Evolutionary conservation across 2,888 invertebrate species (phyloP).

Genomic region (Nomada flava): DNA sequence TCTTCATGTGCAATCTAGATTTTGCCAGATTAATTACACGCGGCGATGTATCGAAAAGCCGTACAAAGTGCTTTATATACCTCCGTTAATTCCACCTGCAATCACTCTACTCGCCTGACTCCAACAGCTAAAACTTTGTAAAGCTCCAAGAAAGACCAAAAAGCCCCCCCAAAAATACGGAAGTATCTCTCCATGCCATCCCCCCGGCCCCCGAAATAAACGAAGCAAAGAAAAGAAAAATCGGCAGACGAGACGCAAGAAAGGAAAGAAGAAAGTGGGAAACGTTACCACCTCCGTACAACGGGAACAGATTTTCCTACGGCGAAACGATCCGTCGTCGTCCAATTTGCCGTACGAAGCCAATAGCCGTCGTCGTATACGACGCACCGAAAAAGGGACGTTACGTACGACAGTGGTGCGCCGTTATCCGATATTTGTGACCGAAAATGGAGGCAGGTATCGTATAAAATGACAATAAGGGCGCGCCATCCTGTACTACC

Average conservation of each 20-base stretch:
- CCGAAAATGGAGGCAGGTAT: constrained; percentile 75
- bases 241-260: neutral
- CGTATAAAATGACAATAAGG: constrained; percentile 82
- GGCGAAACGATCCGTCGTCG: constrained; percentile 60
- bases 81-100: neutral
- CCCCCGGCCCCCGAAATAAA: neutral
- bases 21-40: constrained; percentile 8
- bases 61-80: neutral
- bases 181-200: too few species aligned
- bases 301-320: constrained; percentile 53
- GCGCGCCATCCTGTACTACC: constrained; percentile 70
- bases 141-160: neutral
- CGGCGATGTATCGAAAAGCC: neutral
- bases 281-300: constrained; percentile 20
- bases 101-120: neutral
- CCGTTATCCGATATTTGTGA: constrained; percentile 78
- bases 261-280: neutral
- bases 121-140: neutral
- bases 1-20: neutral
- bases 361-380: constrained; percentile 70
- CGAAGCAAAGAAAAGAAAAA: neutral
- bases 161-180: too few species aligned
- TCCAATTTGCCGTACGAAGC: constrained; percentile 68
- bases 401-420: constrained; percentile 57
- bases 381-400: constrained; percentile 64